Conservation (phyloP, 2,113 vertebrate species). For the Hemiprocne comata region DNA sequence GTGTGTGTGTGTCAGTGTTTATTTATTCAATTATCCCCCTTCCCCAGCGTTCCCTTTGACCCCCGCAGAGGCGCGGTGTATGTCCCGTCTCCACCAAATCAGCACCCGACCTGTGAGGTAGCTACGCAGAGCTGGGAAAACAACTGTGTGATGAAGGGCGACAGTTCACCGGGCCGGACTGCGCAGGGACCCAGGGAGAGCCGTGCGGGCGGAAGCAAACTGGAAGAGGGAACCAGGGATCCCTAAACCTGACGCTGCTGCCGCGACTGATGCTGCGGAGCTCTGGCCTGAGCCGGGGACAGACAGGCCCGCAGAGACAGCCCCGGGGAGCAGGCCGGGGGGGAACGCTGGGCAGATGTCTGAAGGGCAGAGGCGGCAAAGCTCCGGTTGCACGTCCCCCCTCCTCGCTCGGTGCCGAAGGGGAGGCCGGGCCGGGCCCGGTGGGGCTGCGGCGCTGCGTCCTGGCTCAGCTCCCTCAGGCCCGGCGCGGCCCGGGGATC, state of each 20-base stretch:
- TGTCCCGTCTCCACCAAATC: not conserved
- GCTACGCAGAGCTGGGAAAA: too few species aligned
- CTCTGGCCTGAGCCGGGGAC: not conserved
- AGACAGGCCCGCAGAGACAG: rapidly evolving
- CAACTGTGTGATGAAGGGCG: rapidly evolving
- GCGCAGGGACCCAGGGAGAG: rapidly evolving
- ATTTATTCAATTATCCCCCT: not conserved
- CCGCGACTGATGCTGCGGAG: not conserved
- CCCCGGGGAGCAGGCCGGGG: not conserved
- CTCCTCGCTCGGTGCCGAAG: not conserved
- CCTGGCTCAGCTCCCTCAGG: not conserved
- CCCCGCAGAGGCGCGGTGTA: too few species aligned
- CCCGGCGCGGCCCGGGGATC: too few species aligned
- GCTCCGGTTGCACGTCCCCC: not conserved
- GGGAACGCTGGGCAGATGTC: rapidly evolving
- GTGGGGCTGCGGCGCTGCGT: not conserved
- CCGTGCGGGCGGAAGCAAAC: rapidly evolving
- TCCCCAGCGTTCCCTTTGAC: too few species aligned
- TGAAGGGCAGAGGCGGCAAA: too few species aligned
- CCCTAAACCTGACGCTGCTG: rapidly evolving
- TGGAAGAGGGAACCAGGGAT: rapidly evolving
- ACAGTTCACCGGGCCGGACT: not conserved
- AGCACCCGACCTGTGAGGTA: not conserved
- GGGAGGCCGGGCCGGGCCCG: not conserved
- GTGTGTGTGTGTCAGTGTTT: not conserved